phyloP scores from a whole-genome alignment of 2,113 vertebrate species.

The Syngnathoides biaculeatus region DNA sequence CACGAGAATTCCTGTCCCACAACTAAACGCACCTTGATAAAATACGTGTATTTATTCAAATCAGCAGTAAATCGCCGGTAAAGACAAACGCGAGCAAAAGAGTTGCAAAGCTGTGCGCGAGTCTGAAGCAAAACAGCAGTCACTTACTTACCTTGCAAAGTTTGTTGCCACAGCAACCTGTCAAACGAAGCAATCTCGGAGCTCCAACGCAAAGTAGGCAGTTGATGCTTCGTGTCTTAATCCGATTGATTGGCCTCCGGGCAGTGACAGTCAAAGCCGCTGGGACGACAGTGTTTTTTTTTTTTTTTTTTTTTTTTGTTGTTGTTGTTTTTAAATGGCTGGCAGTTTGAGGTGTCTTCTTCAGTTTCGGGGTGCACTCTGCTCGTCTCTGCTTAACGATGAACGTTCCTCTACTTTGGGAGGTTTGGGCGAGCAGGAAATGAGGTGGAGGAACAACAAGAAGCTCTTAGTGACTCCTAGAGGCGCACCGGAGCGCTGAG shows the following conservation, averaged over 20 bases:
- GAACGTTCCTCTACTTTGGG: background rate
- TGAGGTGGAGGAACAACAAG: conserved; percentile 35
- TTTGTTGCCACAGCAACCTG: conserved; percentile 5
- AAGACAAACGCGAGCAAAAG: no score
- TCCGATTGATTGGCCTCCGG: conserved; percentile 4
- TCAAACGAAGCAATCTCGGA: conserved; percentile 19
- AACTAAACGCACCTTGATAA: background rate
- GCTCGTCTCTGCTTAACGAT: conserved; percentile 7
- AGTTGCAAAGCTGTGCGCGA: background rate
- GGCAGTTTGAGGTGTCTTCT: background rate
- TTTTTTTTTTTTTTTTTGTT: background rate
- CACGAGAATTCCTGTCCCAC: background rate
- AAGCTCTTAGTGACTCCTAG: conserved; percentile 61
- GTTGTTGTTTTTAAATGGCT: no score
- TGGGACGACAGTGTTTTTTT: background rate
- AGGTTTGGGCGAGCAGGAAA: conserved; percentile 49
- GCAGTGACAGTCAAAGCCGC: background rate
- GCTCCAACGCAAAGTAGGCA: conserved; percentile 21
- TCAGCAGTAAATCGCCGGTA: background rate
- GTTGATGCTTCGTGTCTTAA: background rate
- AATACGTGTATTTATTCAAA: background rate
- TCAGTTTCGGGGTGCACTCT: no score
- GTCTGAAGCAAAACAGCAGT: rapidly evolving
- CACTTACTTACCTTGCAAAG: conserved; percentile 32
- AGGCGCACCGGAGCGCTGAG: conserved; percentile 42